phyloP scores from a whole-genome alignment of 2,797 vertebrate species.

The Intellagama lesueurii region DNA sequence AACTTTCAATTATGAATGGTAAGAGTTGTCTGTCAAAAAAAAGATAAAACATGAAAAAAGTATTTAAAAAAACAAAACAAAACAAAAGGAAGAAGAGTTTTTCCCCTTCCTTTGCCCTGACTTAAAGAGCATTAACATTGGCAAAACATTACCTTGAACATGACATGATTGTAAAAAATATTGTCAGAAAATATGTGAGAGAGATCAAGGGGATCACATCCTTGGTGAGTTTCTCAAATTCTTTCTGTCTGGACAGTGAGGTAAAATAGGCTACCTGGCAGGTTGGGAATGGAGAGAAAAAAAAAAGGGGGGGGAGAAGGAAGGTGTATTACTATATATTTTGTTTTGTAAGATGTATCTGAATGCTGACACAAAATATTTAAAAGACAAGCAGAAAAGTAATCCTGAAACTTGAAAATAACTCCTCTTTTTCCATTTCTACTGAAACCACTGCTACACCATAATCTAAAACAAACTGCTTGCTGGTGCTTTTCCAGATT shows the following conservation, averaged over 20 bases:
- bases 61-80: background rate
- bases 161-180: conserved; percentile 82
- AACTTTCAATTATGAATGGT: background rate
- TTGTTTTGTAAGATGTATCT: background rate
- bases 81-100: background rate
- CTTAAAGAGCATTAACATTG: background rate
- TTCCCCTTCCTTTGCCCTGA: too few relatives aligned
- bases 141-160: conserved; percentile 82
- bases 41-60: background rate
- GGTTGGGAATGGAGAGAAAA: background rate
- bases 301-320: background rate
- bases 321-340: background rate
- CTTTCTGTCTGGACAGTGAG: conserved; percentile 85
- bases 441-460: too few relatives aligned
- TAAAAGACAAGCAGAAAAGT: background rate
- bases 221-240: conserved; percentile 81
- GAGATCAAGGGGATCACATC: conserved; percentile 83
- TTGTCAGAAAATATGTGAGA: conserved; percentile 81
- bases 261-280: conserved; percentile 84
- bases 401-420: too few relatives aligned
- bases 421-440: too few relatives aligned
- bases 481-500: background rate
- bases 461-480: background rate
- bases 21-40: background rate
- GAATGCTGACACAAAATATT: too few relatives aligned